phyloP scores from a whole-genome alignment of 2,888 invertebrate species.

The Drosophila cyrtoloma region DNA sequence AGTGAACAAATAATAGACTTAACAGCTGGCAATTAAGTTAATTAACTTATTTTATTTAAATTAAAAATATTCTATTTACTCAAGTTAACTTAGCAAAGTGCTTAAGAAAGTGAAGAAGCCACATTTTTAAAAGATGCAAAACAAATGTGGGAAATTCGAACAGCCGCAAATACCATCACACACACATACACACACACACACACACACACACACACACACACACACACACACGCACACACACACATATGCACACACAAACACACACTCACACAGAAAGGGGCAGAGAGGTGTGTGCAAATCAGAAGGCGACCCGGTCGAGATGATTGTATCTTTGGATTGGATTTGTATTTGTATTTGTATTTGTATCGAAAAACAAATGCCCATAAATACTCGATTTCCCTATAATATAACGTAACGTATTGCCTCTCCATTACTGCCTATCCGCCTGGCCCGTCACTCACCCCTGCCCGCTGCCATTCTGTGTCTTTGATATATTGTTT shows the following conservation, averaged over 20 bases:
- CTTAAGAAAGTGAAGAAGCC: not conserved
- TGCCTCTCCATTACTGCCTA: constrained; percentile 1
- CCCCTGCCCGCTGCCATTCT: constrained; percentile 7
- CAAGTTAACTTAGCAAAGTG: not conserved
- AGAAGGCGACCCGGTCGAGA: constrained; percentile 13
- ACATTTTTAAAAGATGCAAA: constrained; percentile 17
- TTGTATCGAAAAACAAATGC: constrained; percentile 60
- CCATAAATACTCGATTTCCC: constrained; percentile 60
- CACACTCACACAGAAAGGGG: not conserved
- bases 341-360: constrained; percentile 37
- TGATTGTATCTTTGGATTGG: constrained; percentile 42
- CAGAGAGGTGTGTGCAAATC: constrained; percentile 4
- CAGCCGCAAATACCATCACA: not conserved
- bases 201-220: not conserved
- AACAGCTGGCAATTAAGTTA: not conserved
- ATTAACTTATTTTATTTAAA: not conserved
- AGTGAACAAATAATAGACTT: not conserved
- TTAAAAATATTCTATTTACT: not conserved
- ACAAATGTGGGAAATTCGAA: constrained; percentile 46
- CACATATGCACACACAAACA: no score
- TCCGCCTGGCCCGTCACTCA: not conserved
- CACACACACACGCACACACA: not conserved
- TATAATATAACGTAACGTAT: constrained; percentile 42
- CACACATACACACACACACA: not conserved
- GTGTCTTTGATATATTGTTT: constrained; percentile 65